A percentile compares a stretch with the other conserved stretches of the same genome.
Conservation (phyloP, 2,797 vertebrate species). For the Alcedo quadribrachys region DNA sequence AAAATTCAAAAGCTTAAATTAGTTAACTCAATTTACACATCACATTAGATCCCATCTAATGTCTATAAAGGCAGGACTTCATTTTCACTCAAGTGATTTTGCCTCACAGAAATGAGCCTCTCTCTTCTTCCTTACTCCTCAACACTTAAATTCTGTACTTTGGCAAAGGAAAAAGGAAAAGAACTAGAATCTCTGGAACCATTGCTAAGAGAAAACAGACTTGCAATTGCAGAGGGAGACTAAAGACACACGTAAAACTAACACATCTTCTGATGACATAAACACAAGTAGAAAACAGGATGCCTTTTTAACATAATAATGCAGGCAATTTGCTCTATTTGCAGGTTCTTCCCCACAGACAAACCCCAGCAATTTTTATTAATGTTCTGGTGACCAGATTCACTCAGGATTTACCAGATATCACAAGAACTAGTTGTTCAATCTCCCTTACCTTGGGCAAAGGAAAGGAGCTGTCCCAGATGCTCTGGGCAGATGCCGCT, state of each 20-base stretch:
- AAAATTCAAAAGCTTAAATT: not conserved
- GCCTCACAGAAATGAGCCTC: not conserved
- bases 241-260: not conserved
- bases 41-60: fast-evolving
- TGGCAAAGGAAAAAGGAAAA: not conserved
- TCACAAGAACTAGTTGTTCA: not conserved
- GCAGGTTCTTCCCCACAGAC: not conserved
- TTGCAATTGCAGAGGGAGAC: not conserved
- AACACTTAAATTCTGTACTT: not conserved
- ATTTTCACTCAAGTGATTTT: not conserved
- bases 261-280: not conserved
- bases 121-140: not conserved
- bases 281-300: not conserved
- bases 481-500: not conserved
- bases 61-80: not conserved
- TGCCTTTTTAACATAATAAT: not conserved
- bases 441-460: not conserved
- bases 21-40: not conserved
- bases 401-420: not conserved
- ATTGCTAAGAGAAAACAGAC: not conserved
- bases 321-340: not conserved
- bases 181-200: not conserved
- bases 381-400: not conserved
- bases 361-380: not conserved
- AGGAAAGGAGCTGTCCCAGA: not conserved